phyloP scores from a whole-genome alignment of 2,113 vertebrate genomes.

The Lepisosteus oculatus region DNA sequence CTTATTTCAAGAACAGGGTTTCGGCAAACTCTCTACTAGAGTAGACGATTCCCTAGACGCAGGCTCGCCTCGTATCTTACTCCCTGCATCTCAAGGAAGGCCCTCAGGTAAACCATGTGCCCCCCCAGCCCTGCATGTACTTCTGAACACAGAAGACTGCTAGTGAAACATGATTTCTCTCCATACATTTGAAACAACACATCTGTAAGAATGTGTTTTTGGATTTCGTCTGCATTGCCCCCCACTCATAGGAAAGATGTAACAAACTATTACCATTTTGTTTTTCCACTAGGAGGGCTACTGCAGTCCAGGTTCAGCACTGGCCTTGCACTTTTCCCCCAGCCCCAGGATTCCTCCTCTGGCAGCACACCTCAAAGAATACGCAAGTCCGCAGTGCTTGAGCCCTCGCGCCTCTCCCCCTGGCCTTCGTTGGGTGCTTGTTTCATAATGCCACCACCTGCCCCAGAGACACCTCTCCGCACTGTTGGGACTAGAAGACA shows the following conservation, averaged over 20 bases:
- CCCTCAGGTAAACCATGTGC: conserved; percentile 59
- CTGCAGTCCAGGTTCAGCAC: conserved; percentile 75
- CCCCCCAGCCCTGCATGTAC: neutral
- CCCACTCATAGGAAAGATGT: too few relatives aligned
- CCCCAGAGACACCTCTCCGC: conserved; percentile 64
- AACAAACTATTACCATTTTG: neutral
- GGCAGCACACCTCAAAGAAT: conserved; percentile 23
- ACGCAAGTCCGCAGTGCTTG: neutral
- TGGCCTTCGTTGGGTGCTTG: conserved; percentile 54
- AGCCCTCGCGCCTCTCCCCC: conserved; percentile 7
- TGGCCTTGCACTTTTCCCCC: conserved; percentile 40
- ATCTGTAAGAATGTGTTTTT: neutral
- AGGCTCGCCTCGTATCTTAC: conserved; percentile 68
- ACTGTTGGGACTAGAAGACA: conserved; percentile 78
- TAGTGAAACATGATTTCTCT: neutral
- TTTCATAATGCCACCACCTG: conserved; percentile 55
- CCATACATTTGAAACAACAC: too few relatives aligned
- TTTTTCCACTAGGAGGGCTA: conserved; percentile 67
- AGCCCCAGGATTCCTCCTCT: conserved; percentile 45
- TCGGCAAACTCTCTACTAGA: conserved; percentile 37
- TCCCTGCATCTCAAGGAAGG: conserved; percentile 60
- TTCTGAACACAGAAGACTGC: neutral
- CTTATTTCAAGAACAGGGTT: conserved; percentile 51
- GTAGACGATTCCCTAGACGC: conserved; percentile 64
- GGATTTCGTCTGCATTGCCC: neutral